Evolutionary conservation across 1,140 invertebrate genomes (phyloP).

Genomic region (Gryon sp.): DNA sequence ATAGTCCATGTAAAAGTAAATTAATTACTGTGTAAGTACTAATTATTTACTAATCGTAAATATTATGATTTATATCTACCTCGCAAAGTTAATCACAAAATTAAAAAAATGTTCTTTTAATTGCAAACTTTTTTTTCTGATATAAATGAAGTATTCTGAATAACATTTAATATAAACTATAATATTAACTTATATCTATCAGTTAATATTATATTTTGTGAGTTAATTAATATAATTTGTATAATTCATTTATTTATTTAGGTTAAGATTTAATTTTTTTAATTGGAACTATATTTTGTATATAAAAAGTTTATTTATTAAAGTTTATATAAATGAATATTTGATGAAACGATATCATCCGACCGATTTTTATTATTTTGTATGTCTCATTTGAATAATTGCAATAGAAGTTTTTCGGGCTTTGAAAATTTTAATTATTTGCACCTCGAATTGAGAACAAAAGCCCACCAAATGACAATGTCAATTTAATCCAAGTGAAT

Average conservation of each 20-base stretch:
- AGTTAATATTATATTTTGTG: no score
- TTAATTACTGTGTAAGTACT: background rate
- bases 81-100: background rate
- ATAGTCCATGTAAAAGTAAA: background rate
- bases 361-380: no score
- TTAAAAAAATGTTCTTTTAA: slow-evolving; percentile 44
- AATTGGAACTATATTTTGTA: no score
- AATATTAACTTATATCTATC: no score
- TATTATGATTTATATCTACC: slow-evolving; percentile 4
- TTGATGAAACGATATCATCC: no score
- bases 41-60: slow-evolving; percentile 15
- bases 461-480: slow-evolving; percentile 56
- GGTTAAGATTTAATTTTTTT: no score
- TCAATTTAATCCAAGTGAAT: slow-evolving; percentile 58
- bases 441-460: slow-evolving; percentile 49
- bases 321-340: no score
- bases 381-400: background rate
- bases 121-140: slow-evolving; percentile 30
- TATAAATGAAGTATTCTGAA: no score
- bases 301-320: no score
- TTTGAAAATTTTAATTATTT: slow-evolving; percentile 57
- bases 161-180: no score
- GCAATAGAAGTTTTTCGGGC: slow-evolving; percentile 28
- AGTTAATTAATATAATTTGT: no score
- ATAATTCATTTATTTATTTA: no score